Conservation (phyloP, 2,113 vertebrate species). For the Taxidea taxus region DNA sequence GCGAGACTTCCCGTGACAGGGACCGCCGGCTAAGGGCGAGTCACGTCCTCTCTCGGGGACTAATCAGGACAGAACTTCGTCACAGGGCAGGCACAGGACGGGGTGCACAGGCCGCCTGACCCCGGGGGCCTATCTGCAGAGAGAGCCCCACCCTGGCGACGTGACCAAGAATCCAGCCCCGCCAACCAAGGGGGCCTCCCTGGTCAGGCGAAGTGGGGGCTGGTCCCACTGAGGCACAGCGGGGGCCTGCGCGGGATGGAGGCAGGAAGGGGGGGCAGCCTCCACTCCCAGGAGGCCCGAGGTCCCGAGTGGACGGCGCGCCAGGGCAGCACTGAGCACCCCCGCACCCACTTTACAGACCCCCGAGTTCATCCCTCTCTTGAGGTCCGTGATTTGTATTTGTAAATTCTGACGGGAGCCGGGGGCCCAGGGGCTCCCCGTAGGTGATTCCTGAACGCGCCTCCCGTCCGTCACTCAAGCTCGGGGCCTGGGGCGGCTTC, state of each 20-base stretch:
- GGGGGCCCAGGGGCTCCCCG: not conserved
- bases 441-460: fast-evolving
- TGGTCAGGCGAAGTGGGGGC: fast-evolving
- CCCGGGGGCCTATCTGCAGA: fast-evolving
- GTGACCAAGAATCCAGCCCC: not conserved
- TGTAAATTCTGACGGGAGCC: fast-evolving
- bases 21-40: not conserved
- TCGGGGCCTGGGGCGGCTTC: not conserved
- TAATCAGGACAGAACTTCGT: not conserved
- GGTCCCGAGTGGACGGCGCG: not conserved
- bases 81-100: not conserved
- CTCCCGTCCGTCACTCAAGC: not conserved
- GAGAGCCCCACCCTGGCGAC: not conserved
- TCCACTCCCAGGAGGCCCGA: not conserved
- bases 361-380: fast-evolving
- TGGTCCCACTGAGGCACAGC: not conserved
- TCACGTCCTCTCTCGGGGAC: not conserved
- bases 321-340: not conserved
- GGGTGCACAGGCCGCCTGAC: not conserved
- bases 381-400: no score
- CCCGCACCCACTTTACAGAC: fast-evolving
- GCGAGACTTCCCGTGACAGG: not conserved
- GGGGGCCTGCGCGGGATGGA: not conserved
- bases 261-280: not conserved
- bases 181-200: not conserved